Conservation (phyloP, 2,113 vertebrate species). For the Coregonus clupeaformis region DNA sequence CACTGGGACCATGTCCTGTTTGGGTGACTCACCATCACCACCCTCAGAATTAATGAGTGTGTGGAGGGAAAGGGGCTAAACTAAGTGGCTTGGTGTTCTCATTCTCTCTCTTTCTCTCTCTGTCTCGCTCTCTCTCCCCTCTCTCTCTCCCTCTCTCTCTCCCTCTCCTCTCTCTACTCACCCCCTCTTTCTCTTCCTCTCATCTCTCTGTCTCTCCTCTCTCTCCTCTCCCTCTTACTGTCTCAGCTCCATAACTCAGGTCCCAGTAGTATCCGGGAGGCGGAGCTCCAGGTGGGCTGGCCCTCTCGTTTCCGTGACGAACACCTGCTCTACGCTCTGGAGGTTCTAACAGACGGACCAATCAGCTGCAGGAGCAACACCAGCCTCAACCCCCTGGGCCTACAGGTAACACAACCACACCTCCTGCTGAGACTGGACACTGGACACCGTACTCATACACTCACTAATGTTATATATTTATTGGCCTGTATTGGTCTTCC, state of each 20-base stretch:
- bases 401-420: conserved; percentile 77
- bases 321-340: conserved; percentile 92
- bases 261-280: conserved; percentile 84
- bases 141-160: background rate
- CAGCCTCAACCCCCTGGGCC: conserved; percentile 85
- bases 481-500: too few species aligned
- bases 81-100: too few species aligned
- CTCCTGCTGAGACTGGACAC: too few species aligned
- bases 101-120: background rate
- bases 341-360: conserved; percentile 89
- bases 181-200: background rate
- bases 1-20: too few species aligned
- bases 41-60: too few species aligned
- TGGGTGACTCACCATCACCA: too few species aligned
- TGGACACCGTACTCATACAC: too few species aligned
- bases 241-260: conserved; percentile 90
- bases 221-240: background rate
- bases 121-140: background rate
- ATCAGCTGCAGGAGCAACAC: conserved; percentile 83
- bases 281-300: conserved; percentile 86
- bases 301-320: conserved; percentile 82
- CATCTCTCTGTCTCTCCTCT: conserved; percentile 25
- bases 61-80: too few species aligned
- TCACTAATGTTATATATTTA: too few species aligned
- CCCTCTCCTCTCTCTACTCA: conserved; percentile 19